Evolutionary conservation across 2,888 invertebrate species (phyloP).

Genomic region (Eupeodes luniger): DNA sequence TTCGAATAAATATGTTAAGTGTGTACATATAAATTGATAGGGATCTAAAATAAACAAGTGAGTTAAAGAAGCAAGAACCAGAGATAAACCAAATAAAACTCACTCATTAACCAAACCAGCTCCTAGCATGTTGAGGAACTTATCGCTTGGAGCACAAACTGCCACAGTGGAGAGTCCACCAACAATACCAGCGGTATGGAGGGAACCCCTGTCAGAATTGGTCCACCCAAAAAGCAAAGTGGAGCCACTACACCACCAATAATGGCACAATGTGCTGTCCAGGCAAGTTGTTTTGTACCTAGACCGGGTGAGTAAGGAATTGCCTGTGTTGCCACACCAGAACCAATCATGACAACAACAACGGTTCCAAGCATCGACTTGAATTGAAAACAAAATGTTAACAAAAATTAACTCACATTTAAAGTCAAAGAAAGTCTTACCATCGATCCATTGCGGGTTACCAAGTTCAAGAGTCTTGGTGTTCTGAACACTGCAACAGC

Average conservation of each 20-base stretch:
- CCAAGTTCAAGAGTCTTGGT: too few relatives aligned
- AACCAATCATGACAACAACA: constrained; percentile 95
- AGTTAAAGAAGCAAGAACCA: neutral
- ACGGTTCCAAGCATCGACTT: constrained; percentile 90
- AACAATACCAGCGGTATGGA: constrained; percentile 97
- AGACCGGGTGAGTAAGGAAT: constrained; percentile 90
- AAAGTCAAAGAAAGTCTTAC: constrained; percentile 83
- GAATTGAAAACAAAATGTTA: neutral
- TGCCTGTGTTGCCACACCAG: constrained; percentile 91
- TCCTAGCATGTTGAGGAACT: constrained; percentile 95
- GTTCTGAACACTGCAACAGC: too few relatives aligned
- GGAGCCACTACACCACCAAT: constrained; percentile 97
- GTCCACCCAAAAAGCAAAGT: constrained; percentile 95
- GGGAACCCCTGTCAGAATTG: constrained; percentile 94
- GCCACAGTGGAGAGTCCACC: constrained; percentile 97
- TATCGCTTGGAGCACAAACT: constrained; percentile 98
- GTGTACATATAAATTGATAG: constrained; percentile 97
- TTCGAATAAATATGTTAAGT: constrained; percentile 97
- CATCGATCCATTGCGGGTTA: too few relatives aligned
- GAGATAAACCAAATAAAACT: constrained; percentile 84
- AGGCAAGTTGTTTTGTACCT: constrained; percentile 87
- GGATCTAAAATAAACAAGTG: constrained; percentile 86
- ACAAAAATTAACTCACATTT: constrained; percentile 21
- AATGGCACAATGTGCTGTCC: constrained; percentile 93
- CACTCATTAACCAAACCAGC: constrained; percentile 97